Evolutionary conservation across 2,113 vertebrate species (phyloP).

Genomic region (Sylvietta virens): DNA sequence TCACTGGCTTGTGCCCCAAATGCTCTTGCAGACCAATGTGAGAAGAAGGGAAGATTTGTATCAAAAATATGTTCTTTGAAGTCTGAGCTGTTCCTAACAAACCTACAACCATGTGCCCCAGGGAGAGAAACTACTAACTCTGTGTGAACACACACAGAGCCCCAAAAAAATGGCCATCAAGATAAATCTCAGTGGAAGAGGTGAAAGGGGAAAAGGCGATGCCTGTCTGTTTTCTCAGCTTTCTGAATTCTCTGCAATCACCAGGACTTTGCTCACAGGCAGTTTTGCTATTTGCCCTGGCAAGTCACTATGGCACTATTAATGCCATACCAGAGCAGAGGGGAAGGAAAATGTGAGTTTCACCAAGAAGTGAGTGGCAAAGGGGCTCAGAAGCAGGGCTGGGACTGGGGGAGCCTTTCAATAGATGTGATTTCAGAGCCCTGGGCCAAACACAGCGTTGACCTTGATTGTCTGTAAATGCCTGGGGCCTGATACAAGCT

Average conservation of each 20-base stretch:
- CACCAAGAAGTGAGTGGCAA: background rate
- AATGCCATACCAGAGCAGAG: background rate
- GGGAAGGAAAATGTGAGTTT: background rate
- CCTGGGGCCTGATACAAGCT: background rate
- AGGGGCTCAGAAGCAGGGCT: background rate
- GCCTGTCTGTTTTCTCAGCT: background rate
- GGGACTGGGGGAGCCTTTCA: background rate
- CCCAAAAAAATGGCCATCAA: background rate
- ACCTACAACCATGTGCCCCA: background rate
- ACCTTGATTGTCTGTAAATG: slow-evolving; percentile 1
- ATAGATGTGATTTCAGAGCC: background rate
- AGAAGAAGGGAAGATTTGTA: slow-evolving; percentile 4
- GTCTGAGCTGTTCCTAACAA: background rate
- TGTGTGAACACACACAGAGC: background rate
- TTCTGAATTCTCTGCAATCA: background rate
- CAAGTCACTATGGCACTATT: background rate
- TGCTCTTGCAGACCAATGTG: background rate
- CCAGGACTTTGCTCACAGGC: background rate
- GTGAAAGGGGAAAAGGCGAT: background rate
- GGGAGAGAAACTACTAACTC: background rate
- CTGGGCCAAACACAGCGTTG: background rate
- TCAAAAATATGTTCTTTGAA: background rate
- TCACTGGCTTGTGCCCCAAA: background rate
- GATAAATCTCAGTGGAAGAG: background rate
- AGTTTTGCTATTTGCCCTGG: background rate